Evolutionary conservation across 1,140 invertebrate species (phyloP).

Genomic region (Macrosteles quadrilineatus): DNA sequence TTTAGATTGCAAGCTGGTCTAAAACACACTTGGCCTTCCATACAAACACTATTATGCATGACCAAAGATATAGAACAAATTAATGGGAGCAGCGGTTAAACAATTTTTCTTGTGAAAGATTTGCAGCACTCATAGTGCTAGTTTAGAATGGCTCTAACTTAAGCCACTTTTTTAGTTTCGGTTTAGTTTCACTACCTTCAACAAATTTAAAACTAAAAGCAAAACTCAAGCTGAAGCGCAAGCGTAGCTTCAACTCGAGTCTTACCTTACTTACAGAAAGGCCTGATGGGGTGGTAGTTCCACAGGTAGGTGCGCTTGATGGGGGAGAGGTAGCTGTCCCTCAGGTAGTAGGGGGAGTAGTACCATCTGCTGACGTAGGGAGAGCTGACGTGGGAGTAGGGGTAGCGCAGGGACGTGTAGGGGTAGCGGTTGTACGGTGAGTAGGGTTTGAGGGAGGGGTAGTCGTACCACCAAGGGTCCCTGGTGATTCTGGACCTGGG

Average conservation of each 20-base stretch:
- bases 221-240: too few species aligned
- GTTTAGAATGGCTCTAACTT: too few species aligned
- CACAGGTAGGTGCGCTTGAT: constrained; percentile 85
- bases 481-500: constrained; percentile 76
- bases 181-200: too few species aligned
- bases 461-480: constrained; percentile 85
- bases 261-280: constrained; percentile 65
- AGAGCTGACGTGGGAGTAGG: constrained; percentile 58
- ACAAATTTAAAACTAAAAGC: too few species aligned
- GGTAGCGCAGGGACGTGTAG: constrained; percentile 28
- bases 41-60: too few species aligned
- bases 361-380: constrained; percentile 46
- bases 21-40: too few species aligned
- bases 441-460: constrained; percentile 73
- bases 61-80: too few species aligned
- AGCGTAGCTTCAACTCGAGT: not conserved
- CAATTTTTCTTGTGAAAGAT: too few species aligned
- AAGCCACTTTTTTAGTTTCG: too few species aligned
- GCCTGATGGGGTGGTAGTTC: constrained; percentile 84
- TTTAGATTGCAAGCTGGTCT: too few species aligned
- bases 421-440: constrained; percentile 57
- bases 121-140: too few species aligned
- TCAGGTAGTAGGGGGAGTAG: constrained; percentile 74
- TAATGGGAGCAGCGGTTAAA: too few species aligned
- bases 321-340: constrained; percentile 84